A percentile compares a stretch with the other conserved stretches of the same genome.
Evolutionary conservation across 2,797 vertebrate genomes (phyloP).

Genomic region (Pampus argenteus): DNA sequence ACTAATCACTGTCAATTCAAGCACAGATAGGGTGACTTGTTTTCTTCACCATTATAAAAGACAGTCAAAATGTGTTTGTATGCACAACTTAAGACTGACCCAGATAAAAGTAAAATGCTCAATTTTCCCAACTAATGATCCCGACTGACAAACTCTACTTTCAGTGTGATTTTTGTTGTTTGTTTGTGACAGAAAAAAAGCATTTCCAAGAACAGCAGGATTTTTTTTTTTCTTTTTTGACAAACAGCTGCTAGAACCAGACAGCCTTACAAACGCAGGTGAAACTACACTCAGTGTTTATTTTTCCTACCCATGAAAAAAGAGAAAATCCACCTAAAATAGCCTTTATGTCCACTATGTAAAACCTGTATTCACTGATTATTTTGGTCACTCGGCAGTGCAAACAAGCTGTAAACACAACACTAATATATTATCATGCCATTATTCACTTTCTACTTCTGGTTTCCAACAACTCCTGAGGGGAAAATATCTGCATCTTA

Average conservation of each 20-base stretch:
- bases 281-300: conserved; percentile 45
- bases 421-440: background rate
- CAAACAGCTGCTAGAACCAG: conserved; percentile 19
- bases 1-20: conserved; percentile 14
- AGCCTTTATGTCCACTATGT: background rate
- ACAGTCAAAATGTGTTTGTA: background rate
- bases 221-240: conserved; percentile 16
- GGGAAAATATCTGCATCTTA: too few relatives aligned
- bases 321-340: conserved; percentile 32
- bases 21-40: background rate
- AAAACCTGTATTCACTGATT: background rate
- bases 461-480: too few relatives aligned
- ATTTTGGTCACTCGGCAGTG: background rate
- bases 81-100: background rate
- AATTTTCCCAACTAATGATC: background rate
- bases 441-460: too few relatives aligned
- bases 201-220: conserved; percentile 5
- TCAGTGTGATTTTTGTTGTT: background rate
- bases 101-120: background rate
- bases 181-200: background rate
- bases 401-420: background rate
- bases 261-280: conserved; percentile 22
- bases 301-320: conserved; percentile 41
- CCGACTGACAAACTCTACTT: too few relatives aligned
- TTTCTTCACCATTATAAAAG: background rate